Base-by-base conservation (phyloP, 2,888 invertebrate species). In the Entomobrya proxima region DNA sequence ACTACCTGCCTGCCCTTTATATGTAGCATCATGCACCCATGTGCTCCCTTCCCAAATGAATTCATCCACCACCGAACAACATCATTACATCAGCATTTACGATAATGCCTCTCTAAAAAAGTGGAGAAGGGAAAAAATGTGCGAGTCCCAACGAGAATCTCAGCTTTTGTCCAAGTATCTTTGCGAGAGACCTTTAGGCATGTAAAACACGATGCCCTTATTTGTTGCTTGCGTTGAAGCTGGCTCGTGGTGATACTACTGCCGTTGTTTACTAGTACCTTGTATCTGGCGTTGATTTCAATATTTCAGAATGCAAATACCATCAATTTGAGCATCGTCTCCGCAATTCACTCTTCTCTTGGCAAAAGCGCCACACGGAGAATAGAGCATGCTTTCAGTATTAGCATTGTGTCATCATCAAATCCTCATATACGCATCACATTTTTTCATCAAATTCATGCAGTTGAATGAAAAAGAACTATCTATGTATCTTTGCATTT, bases 21-120 rank as follows among this genome's bases (percentile, higher is more conserved):
- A n/a, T n/a, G n/a, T n/a, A n/a, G n/a, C n/a, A n/a, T n/a, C n/a
- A 64, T 64, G 32, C 32, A 64, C 35, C 27, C 11, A 18, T 64
- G 1, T 13, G 18, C 32, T 37, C 7, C 47, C 18, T 18, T 67
- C 7, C 21, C 40, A 21, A 21, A 40, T 40, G 37, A 40, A 37
- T 67, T 67, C 40, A 21, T n/a, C 40, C 67, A 67, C 21, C 35
- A 32, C 32, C 64, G 21, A n/a, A 32, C 35, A 47, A 47, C 15
- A 72, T 72, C 47, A 72, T 72, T 72, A 72, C 72, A 47, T 47
- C 72, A 72, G 30, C 72, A 47, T 72, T 72, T 72, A 72, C 72
- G 72, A 72, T 47, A 47, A 72, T 50, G 47, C 24, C 61, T 61
- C 37, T 37, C 9, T 27, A 0, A 47, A 47, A n/a, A 13, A 15